Evolutionary conservation across 37 sponge, comb jelly and placozoan species (phyloP).

Genomic region (Mnemiopsis leidyi): DNA sequence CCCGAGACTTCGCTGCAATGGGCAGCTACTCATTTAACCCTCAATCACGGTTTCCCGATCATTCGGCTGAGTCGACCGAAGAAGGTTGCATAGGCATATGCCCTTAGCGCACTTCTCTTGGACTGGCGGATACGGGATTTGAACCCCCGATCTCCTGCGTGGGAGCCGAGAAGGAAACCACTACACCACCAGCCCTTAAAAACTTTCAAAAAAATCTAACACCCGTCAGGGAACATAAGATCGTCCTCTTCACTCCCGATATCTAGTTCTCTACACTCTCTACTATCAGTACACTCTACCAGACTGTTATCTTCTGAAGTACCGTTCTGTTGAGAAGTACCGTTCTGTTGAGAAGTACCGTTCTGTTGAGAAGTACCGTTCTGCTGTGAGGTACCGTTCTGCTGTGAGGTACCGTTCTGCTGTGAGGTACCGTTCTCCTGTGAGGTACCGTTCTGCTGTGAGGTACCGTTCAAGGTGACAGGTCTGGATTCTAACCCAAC

Average conservation of each 20-base stretch:
- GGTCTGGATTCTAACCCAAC: constrained; percentile 65
- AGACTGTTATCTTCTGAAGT: too few relatives aligned
- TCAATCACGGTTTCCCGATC: too few relatives aligned
- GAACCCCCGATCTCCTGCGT: too few relatives aligned
- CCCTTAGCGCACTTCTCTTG: too few relatives aligned
- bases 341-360: too few relatives aligned
- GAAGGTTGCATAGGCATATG: too few relatives aligned
- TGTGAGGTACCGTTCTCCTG: background rate
- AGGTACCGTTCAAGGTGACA: background rate
- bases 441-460: background rate
- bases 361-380: background rate
- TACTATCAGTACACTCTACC: background rate
- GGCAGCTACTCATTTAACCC: too few relatives aligned
- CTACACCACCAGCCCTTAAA: background rate
- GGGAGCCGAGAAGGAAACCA: too few relatives aligned
- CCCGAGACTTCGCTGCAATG: too few relatives aligned
- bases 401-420: background rate
- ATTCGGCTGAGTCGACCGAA: too few relatives aligned
- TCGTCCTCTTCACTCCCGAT: background rate
- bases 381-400: background rate
- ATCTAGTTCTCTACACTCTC: background rate
- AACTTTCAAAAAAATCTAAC: background rate
- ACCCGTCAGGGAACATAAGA: background rate
- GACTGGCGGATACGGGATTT: too few relatives aligned
- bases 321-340: too few relatives aligned